A percentile compares a stretch with the other conserved stretches of the same genome.
Conservation (phyloP, 2,888 invertebrate species). For the Ditula angustiorana region DNA sequence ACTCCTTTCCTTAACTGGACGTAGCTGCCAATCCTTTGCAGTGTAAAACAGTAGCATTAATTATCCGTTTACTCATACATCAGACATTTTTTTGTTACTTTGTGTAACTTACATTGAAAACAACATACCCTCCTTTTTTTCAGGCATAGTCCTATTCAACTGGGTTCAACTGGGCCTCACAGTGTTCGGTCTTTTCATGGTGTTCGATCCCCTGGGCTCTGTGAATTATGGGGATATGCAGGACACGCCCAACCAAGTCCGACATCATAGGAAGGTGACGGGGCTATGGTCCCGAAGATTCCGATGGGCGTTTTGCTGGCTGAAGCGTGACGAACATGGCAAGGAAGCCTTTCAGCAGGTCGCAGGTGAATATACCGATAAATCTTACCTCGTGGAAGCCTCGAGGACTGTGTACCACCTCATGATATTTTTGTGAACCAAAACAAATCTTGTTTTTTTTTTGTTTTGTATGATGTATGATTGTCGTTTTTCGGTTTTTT, state of each 20-base stretch:
- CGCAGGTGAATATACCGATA: constrained; percentile 85
- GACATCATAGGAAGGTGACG: constrained; percentile 89
- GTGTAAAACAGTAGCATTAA: no score
- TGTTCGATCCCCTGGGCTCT: constrained; percentile 93
- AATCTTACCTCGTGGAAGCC: no score
- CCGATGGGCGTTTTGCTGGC: constrained; percentile 90
- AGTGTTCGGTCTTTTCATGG: constrained; percentile 90
- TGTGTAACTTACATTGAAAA: not conserved
- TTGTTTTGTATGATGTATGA: no score
- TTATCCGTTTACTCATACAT: no score
- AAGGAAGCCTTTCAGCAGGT: constrained; percentile 92
- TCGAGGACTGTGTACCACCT: no score
- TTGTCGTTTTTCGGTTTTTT: no score
- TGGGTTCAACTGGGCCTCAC: constrained; percentile 92
- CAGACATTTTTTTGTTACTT: no score
- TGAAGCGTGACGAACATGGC: constrained; percentile 90
- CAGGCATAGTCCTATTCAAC: constrained; percentile 91
- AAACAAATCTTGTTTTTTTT: no score
- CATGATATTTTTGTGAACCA: no score
- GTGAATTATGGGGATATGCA: constrained; percentile 87
- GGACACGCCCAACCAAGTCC: constrained; percentile 87
- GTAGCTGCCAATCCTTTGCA: no score
- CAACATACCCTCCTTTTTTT: not conserved
- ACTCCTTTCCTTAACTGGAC: no score
- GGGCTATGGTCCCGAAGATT: constrained; percentile 91